Conservation (phyloP, 2,113 vertebrate species). For the Myanophis thanlyinensis region DNA sequence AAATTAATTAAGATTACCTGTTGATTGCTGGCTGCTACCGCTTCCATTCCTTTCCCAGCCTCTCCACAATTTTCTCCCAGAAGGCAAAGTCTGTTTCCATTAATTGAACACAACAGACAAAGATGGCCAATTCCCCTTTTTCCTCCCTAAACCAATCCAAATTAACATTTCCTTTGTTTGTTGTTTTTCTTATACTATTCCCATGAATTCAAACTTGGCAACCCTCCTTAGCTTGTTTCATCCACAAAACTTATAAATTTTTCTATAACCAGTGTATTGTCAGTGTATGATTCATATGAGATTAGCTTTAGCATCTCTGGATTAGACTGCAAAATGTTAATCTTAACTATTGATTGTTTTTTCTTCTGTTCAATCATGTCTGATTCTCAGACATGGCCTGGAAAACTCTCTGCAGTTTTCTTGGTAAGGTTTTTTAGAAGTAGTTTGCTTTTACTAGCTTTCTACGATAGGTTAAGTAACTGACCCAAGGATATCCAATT, state of each 20-base stretch:
- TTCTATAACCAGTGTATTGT: neutral
- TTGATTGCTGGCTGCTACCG: neutral
- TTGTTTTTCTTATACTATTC: neutral
- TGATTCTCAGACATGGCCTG: too few species aligned
- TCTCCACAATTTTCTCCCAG: neutral
- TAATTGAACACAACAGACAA: neutral
- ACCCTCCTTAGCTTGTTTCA: neutral
- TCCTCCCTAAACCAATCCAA: neutral
- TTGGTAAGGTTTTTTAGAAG: too few species aligned
- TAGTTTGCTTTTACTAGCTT: too few species aligned
- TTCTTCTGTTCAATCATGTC: too few species aligned
- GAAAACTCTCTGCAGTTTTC: too few species aligned
- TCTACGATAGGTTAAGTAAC: too few species aligned
- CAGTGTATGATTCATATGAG: neutral
- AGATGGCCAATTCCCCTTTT: neutral
- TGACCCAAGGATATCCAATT: too few species aligned
- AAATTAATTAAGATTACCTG: neutral
- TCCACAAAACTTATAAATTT: neutral
- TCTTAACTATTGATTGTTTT: neutral
- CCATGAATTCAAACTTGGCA: neutral
- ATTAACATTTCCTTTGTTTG: neutral
- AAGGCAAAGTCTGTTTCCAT: neutral
- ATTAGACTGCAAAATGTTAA: neutral
- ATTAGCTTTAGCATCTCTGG: neutral
- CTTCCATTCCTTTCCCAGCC: neutral